Conservation (phyloP, 2,797 vertebrate genomes). For the Tinamus major region DNA sequence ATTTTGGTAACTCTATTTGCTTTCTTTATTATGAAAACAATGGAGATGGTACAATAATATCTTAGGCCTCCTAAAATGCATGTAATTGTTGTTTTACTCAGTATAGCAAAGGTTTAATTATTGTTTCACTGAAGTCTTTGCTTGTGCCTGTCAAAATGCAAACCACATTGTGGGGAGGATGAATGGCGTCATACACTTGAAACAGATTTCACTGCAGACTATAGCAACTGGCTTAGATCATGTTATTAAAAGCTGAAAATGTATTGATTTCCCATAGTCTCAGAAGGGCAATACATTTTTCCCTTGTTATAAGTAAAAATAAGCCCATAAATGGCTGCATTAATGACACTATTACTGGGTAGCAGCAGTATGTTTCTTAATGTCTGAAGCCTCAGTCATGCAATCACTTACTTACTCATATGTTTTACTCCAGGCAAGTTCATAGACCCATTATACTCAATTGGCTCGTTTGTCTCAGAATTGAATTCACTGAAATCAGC, state of each 20-base stretch:
- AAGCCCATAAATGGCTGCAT: slow-evolving; percentile 42
- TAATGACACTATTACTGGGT: slow-evolving; percentile 48
- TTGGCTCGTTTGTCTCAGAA: slow-evolving; percentile 62
- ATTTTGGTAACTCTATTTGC: not conserved
- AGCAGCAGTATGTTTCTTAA: slow-evolving; percentile 36
- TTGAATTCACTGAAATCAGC: slow-evolving; percentile 42
- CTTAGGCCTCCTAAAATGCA: slow-evolving; percentile 7
- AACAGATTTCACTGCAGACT: slow-evolving; percentile 51
- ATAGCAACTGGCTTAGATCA: slow-evolving; percentile 57
- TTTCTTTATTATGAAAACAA: not conserved
- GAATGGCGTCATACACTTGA: slow-evolving; percentile 22
- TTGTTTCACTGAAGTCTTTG: slow-evolving; percentile 13
- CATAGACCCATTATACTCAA: slow-evolving; percentile 39
- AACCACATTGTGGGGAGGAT: slow-evolving; percentile 32
- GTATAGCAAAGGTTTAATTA: slow-evolving; percentile 36
- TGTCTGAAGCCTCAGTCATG: slow-evolving; percentile 9
- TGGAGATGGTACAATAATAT: not conserved
- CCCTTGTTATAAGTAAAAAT: slow-evolving; percentile 48
- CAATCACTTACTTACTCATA: slow-evolving; percentile 45
- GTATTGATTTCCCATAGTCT: slow-evolving; percentile 51
- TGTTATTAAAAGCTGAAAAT: slow-evolving; percentile 64
- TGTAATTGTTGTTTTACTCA: slow-evolving; percentile 41
- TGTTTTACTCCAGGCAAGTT: slow-evolving; percentile 55
- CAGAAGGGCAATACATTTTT: slow-evolving; percentile 50
- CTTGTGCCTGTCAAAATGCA: slow-evolving; percentile 54